phyloP scores from a whole-genome alignment of 2,113 vertebrate genomes.

The Asarcornis scutulata region DNA sequence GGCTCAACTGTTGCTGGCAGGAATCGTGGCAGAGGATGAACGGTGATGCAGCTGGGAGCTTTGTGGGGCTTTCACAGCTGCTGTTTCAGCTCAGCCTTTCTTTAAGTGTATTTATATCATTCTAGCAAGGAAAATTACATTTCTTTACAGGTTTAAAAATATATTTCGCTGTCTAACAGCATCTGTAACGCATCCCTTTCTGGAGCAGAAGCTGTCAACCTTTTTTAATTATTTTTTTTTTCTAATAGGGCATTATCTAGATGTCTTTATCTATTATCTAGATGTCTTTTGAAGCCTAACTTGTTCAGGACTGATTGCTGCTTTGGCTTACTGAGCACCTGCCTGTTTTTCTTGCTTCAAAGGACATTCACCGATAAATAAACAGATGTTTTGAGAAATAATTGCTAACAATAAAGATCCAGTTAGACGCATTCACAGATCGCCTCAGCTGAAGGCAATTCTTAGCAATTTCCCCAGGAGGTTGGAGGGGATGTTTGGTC shows the following conservation, averaged over 20 bases:
- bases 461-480: background rate
- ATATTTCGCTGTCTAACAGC: background rate
- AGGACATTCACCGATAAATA: background rate
- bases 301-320: background rate
- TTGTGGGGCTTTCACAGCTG: background rate
- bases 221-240: background rate
- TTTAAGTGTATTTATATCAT: background rate
- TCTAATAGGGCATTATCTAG: background rate
- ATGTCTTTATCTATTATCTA: no score
- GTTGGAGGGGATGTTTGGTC: fast-evolving
- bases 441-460: background rate
- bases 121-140: background rate
- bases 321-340: background rate
- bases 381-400: background rate
- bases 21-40: background rate
- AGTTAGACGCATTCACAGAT: background rate
- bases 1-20: background rate
- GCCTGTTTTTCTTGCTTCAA: background rate
- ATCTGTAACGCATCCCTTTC: background rate
- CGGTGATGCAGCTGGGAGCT: background rate
- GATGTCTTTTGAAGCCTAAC: background rate
- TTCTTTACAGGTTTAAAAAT: background rate
- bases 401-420: background rate
- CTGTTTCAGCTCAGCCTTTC: background rate
- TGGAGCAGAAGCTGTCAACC: background rate